Evolutionary conservation across 1,140 invertebrate species (phyloP).

Genomic region (Microplitis mediator): DNA sequence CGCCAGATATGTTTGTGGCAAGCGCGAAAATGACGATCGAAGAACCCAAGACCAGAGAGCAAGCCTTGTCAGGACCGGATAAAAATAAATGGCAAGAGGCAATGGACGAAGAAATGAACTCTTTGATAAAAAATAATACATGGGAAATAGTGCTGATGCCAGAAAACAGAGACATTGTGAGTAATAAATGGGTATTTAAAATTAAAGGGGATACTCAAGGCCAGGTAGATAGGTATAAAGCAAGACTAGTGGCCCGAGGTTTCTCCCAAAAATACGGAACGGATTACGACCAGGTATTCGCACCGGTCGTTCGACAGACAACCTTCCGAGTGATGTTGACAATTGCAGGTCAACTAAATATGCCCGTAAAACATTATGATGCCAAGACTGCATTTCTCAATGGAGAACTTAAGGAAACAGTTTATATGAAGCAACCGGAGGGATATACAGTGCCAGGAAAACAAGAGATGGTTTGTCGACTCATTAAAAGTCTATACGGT

Average conservation of each 20-base stretch:
- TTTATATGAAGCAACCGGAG: conserved; percentile 55
- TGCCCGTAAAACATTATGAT: conserved; percentile 44
- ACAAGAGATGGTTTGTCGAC: conserved; percentile 12
- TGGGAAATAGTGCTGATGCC: conserved; percentile 3
- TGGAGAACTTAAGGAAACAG: conserved; percentile 53
- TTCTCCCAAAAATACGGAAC: no score
- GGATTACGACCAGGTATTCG: no score
- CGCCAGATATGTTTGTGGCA: background rate
- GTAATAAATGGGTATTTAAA: conserved; percentile 51
- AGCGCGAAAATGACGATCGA: background rate
- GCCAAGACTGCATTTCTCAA: conserved; percentile 57
- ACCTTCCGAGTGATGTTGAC: no score
- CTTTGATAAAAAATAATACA: background rate
- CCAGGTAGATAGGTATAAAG: background rate
- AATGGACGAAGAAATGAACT: background rate
- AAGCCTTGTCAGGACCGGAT: background rate
- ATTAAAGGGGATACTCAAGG: conserved; percentile 39
- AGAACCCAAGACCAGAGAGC: background rate
- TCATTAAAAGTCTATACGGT: conserved; percentile 30
- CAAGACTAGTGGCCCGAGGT: no score
- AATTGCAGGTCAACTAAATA: conserved; percentile 37
- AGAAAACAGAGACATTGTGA: conserved; percentile 32
- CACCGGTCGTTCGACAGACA: conserved; percentile 35
- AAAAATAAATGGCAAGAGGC: background rate
- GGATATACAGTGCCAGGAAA: conserved; percentile 19